Conservation (phyloP, 92 coral and sea anemone species). For the Palythoa heliodiscus region DNA sequence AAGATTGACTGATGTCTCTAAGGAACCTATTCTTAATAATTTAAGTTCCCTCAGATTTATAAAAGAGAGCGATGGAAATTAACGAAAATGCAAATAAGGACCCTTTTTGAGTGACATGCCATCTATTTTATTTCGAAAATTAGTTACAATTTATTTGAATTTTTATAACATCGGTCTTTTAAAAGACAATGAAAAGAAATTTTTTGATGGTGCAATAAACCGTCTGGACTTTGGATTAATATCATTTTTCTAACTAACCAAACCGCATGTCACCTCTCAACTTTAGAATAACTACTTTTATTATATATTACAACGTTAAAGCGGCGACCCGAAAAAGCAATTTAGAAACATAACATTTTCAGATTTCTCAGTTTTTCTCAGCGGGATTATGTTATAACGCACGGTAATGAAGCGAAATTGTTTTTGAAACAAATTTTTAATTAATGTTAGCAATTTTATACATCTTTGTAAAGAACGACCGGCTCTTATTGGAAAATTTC, state of each 20-base stretch:
- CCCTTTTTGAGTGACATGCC: background rate
- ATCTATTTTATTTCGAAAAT: background rate
- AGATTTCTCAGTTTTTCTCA: background rate
- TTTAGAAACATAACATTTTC: background rate
- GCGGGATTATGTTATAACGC: background rate
- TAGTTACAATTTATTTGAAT: background rate
- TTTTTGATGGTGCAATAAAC: background rate
- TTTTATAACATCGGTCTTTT: background rate
- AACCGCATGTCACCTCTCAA: background rate
- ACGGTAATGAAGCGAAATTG: background rate
- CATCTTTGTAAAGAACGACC: background rate
- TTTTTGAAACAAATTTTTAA: background rate
- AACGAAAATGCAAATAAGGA: constrained; percentile 10
- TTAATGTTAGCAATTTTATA: background rate
- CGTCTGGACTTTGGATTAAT: background rate
- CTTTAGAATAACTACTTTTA: background rate
- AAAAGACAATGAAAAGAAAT: background rate
- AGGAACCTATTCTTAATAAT: too few relatives aligned
- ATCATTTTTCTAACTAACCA: background rate
- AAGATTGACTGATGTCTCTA: background rate
- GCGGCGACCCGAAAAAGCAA: background rate
- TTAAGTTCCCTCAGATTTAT: background rate
- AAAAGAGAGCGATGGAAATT: background rate
- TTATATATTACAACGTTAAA: background rate
- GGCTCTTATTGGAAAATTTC: background rate